Percentiles rank a stretch among this genome's conserved stretches.
These are phyloP conservation scores for Tiaroga cobitis DNA, from an alignment of 2,797 vertebrate genomes.

Conservation along the genomic window DNA sequence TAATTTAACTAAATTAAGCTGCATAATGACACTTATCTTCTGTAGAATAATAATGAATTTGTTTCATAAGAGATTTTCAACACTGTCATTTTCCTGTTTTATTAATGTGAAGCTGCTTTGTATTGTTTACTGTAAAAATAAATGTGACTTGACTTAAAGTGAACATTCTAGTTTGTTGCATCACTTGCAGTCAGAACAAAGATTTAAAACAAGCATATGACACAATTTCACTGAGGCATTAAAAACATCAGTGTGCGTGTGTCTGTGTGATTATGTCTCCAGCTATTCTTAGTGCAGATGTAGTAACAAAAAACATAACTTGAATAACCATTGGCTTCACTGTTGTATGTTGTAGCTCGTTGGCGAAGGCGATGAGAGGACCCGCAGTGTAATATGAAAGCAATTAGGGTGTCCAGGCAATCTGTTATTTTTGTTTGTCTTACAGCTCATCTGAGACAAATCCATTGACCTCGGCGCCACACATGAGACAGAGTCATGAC, in stretches of 20 bases:
- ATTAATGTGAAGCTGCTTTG: not conserved
- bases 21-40: not conserved
- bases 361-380: constrained; percentile 55
- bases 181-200: not conserved
- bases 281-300: constrained; percentile 20
- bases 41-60: not conserved
- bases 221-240: not conserved
- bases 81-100: not conserved
- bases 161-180: not conserved
- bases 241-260: not conserved
- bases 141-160: not conserved
- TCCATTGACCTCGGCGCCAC: constrained; percentile 45
- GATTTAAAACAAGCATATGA: not conserved
- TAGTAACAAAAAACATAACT: constrained; percentile 26
- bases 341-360: constrained; percentile 50
- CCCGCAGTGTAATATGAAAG: constrained; percentile 66
- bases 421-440: constrained; percentile 70
- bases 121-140: not conserved
- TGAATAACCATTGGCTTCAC: constrained; percentile 42
- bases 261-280: not conserved
- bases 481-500: constrained; percentile 53
- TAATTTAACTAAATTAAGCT: not conserved
- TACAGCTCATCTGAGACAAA: constrained; percentile 63
- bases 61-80: not conserved
- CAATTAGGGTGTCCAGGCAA: constrained; percentile 63